Conservation (phyloP, 2,113 vertebrate genomes). For the Coregonus clupeaformis region DNA sequence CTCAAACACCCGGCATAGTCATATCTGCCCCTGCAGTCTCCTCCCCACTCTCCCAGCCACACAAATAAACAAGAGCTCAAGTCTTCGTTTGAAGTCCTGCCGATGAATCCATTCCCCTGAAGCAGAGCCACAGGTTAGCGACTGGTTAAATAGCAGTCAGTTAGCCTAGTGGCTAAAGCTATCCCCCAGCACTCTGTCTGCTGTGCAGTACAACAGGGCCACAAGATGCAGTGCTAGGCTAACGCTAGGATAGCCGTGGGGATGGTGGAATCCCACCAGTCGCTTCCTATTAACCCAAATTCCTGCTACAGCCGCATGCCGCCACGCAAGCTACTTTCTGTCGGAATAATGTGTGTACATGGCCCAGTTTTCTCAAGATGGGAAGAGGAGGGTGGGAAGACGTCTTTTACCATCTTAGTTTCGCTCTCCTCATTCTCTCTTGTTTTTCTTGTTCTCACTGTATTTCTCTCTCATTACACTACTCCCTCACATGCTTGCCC, state of each 20-base stretch:
- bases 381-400: too few relatives aligned
- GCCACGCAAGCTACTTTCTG: neutral
- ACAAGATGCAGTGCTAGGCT: too few relatives aligned
- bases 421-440: too few relatives aligned
- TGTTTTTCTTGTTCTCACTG: too few relatives aligned
- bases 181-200: too few relatives aligned
- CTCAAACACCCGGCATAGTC: neutral
- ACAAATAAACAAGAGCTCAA: neutral
- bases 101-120: neutral
- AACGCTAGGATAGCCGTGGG: neutral
- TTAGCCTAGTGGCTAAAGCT: neutral
- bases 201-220: too few relatives aligned
- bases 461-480: too few relatives aligned
- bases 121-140: neutral
- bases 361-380: too few relatives aligned
- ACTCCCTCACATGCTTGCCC: too few relatives aligned
- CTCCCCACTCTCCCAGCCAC: neutral
- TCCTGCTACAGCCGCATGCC: neutral
- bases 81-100: neutral
- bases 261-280: conserved; percentile 2
- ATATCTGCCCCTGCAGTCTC: neutral
- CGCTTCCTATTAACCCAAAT: conserved; percentile 14
- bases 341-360: too few relatives aligned
- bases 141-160: neutral
- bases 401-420: neutral